A percentile compares a stretch with the other conserved stretches of the same genome.
Evolutionary conservation across 2,888 invertebrate genomes (phyloP).

Genomic region (Salpingus planirostris): DNA sequence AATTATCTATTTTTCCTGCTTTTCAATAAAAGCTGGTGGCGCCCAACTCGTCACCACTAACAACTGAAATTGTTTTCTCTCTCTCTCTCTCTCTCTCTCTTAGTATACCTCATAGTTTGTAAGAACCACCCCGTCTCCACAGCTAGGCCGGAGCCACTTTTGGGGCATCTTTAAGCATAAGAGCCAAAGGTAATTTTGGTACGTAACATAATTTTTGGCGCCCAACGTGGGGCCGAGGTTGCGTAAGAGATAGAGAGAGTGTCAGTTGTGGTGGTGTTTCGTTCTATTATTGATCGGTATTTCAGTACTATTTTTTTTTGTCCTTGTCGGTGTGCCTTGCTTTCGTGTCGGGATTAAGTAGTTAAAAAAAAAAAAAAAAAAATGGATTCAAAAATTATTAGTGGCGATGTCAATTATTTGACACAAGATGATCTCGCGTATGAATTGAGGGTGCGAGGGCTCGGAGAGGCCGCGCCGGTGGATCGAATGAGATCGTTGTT

Average conservation of each 20-base stretch:
- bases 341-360: background rate
- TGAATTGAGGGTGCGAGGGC: background rate
- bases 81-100: no score
- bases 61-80: no score
- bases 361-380: no score
- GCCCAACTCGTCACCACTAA: no score
- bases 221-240: conserved; percentile 1
- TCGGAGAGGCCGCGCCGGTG: background rate
- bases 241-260: background rate
- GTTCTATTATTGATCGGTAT: background rate
- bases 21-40: no score
- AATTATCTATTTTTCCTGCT: no score
- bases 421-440: conserved; percentile 1
- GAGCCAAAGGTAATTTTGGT: no score
- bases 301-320: background rate
- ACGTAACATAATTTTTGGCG: no score
- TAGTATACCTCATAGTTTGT: no score
- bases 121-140: no score
- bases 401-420: conserved; percentile 1
- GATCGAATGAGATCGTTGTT: background rate
- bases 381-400: background rate
- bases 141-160: no score
- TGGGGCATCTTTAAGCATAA: no score
- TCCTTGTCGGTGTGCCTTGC: background rate
- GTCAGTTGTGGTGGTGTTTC: background rate